A percentile compares a stretch with the other conserved stretches of the same genome.
Conservation (phyloP, 2,113 vertebrate genomes). For the Grus americana region DNA sequence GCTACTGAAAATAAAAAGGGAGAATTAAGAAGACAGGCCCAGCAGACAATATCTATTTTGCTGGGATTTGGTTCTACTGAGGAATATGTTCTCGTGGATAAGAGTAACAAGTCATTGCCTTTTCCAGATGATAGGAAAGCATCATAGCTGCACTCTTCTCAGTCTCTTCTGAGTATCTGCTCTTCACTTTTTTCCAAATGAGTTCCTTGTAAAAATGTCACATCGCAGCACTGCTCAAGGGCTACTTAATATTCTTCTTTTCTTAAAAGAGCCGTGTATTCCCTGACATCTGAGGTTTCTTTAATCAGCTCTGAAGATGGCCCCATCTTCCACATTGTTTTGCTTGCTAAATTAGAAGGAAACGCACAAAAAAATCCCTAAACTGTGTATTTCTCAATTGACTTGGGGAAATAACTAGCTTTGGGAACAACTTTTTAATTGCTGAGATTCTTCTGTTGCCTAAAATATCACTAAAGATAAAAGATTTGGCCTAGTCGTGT, state of each 20-base stretch:
- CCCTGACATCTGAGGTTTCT: background rate
- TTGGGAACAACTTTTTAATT: slow-evolving; percentile 2
- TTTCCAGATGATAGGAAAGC: slow-evolving; percentile 16
- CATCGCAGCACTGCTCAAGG: background rate
- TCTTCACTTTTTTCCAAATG: slow-evolving; percentile 49
- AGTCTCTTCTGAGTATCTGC: slow-evolving; percentile 7
- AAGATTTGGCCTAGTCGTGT: background rate
- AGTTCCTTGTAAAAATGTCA: slow-evolving; percentile 47
- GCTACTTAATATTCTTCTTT: slow-evolving; percentile 44
- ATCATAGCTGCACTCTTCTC: slow-evolving; percentile 23
- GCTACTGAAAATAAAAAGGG: slow-evolving; percentile 36
- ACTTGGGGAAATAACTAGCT: background rate
- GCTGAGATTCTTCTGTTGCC: background rate
- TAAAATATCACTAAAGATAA: slow-evolving; percentile 17
- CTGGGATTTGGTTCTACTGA: slow-evolving; percentile 32
- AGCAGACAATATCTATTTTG: slow-evolving; percentile 18
- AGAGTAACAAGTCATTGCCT: slow-evolving; percentile 9
- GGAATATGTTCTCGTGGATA: slow-evolving; percentile 12
- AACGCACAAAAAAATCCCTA: background rate
- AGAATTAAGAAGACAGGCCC: slow-evolving; percentile 13
- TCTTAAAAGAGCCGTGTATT: slow-evolving; percentile 22
- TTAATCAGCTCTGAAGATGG: slow-evolving; percentile 32
- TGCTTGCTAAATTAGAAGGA: background rate
- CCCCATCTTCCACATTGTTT: background rate
- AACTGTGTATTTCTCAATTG: background rate